Conservation (phyloP, 30 jellyfish, hydroid and myxozoan genomes). For the Catostylus mosaicus region DNA sequence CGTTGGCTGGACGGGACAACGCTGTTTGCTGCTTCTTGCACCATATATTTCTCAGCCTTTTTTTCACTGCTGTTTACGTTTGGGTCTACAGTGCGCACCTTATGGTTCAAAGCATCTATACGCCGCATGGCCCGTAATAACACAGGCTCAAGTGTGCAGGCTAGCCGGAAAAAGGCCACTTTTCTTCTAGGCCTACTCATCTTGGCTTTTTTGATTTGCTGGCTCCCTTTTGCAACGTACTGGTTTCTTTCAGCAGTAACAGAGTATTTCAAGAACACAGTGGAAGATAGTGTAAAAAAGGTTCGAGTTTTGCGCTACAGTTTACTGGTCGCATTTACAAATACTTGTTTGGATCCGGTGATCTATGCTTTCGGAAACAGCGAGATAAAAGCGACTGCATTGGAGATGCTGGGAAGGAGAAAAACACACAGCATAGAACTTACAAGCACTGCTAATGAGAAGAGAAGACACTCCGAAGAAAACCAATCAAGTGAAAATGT, state of each 20-base stretch:
- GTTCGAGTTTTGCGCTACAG: constrained; percentile 37
- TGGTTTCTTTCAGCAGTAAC: constrained; percentile 84
- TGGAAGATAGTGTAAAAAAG: constrained; percentile 42
- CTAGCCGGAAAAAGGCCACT: constrained; percentile 58
- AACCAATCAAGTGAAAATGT: too few species aligned
- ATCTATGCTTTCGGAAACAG: constrained; percentile 79
- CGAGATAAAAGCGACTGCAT: constrained; percentile 46
- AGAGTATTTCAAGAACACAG: constrained; percentile 27
- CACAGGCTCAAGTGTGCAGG: constrained; percentile 48
- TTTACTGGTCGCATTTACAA: constrained; percentile 60
- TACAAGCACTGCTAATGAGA: too few species aligned
- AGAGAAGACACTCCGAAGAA: too few species aligned
- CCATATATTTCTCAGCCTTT: constrained; percentile 63
- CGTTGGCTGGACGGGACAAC: constrained; percentile 59
- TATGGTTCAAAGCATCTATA: constrained; percentile 67
- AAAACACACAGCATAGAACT: too few species aligned
- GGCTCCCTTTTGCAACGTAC: constrained; percentile 80
- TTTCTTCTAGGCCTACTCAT: constrained; percentile 73
- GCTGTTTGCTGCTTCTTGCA: constrained; percentile 58
- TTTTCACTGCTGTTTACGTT: constrained; percentile 74
- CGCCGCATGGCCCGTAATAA: constrained; percentile 41
- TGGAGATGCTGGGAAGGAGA: constrained; percentile 16
- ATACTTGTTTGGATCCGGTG: constrained; percentile 82
- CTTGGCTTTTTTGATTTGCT: constrained; percentile 65
- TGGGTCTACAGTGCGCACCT: constrained; percentile 68